Percentiles rank a stretch among this genome's conserved stretches.
Evolutionary conservation across 30 jellyfish, hydroid and myxozoan genomes (phyloP).

Genomic region (Cassiopea xamachana): DNA sequence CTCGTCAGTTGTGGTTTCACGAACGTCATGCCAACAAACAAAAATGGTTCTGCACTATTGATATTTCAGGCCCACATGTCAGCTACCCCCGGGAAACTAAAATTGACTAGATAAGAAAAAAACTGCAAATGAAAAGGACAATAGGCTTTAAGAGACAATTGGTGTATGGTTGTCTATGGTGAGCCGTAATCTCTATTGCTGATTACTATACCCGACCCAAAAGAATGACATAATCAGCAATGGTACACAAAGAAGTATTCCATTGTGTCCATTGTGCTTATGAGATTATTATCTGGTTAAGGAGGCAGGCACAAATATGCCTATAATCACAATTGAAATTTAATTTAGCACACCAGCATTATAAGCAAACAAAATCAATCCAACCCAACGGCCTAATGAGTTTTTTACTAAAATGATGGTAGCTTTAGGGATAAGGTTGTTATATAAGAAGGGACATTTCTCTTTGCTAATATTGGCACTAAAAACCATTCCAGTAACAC

Average conservation of each 20-base stretch:
- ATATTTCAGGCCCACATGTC: neutral
- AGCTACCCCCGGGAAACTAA: slow-evolving; percentile 1
- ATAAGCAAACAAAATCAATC: too few species aligned
- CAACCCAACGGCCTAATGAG: too few species aligned
- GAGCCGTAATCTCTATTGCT: slow-evolving; percentile 46
- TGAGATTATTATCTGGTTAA: neutral
- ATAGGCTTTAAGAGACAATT: slow-evolving; percentile 28
- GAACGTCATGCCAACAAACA: neutral
- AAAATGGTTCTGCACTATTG: neutral
- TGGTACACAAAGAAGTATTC: slow-evolving; percentile 8
- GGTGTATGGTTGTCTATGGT: slow-evolving; percentile 35
- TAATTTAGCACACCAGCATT: too few species aligned
- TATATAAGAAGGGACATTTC: too few species aligned
- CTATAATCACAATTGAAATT: neutral
- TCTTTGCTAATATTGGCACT: too few species aligned
- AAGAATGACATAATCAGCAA: neutral
- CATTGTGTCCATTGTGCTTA: too few species aligned
- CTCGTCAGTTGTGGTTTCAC: neutral
- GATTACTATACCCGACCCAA: slow-evolving; percentile 40
- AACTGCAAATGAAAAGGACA: slow-evolving; percentile 49
- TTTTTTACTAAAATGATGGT: too few species aligned
- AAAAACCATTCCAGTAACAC: too few species aligned
- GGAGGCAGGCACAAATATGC: neutral
- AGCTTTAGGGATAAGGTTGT: too few species aligned
- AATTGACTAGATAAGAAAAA: slow-evolving; percentile 4